Evolutionary conservation across 2,888 invertebrate species (phyloP), one percentile per base, ranked within the genome.

Genomic region (Eilema caniola): DNA sequence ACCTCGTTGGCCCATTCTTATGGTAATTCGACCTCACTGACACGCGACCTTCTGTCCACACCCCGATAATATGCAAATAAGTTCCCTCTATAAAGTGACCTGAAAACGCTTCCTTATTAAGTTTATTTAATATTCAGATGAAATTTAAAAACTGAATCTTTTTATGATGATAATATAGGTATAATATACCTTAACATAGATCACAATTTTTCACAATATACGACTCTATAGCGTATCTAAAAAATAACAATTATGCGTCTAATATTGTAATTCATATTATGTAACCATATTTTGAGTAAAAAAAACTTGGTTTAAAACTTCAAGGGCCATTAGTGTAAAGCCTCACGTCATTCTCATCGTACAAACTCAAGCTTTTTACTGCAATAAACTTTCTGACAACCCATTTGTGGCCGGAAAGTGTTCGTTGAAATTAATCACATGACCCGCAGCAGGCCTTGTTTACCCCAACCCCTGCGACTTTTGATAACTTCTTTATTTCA

Each of bases 51-150:
- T 93, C 93, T 94, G 93, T 92, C 93, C 92, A 90, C 93, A 90
- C 91, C 88, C 92, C 88, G 94, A 94, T 94, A 94, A 93, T 91
- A 94, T 94, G 94, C 92, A 93, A 94, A 94, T 94, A 87, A 87
- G 85, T 77, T 78, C 85, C 87, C 86, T 92, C 91, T 90, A 92
- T 91, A 91, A 90, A 91, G 85, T 92, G 92, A 92, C 93, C 93
- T 92, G 88, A 89, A 93, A 92, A 90, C 88, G 89, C 88, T 92
- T 90, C 90, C 88, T 91, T 89, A 91, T 92, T 92, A 91, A 89
- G 84, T 88, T 79, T 77, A 84, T 86, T 89, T 86, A 75, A 86
- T 84, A 88, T 87, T 86, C 78, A 83, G 84, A 84, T 75, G 83
- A 87, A 84, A 57, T 31, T 84, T 84, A 83, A 84, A 83, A 80